Conservation (phyloP, 1,140 invertebrate species). For the Papilio xuthus region DNA sequence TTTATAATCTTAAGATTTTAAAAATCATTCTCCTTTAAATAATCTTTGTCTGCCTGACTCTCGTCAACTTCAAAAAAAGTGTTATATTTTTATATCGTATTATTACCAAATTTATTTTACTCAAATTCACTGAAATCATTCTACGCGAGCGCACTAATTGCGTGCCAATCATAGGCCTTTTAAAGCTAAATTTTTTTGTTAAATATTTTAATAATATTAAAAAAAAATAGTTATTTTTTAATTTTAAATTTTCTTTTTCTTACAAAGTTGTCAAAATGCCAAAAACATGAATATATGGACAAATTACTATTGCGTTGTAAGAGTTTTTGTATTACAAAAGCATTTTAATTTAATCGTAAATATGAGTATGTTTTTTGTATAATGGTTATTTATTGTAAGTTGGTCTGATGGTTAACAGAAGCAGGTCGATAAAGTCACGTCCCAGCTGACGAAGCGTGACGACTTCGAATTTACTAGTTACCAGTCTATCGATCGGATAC, state of each 20-base stretch:
- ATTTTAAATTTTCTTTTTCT: too few relatives aligned
- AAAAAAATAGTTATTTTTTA: too few relatives aligned
- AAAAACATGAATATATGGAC: too few relatives aligned
- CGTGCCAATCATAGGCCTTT: neutral
- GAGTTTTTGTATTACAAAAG: neutral
- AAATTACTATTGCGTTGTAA: neutral
- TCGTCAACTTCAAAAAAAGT: too few relatives aligned
- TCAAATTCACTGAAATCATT: neutral
- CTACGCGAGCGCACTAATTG: neutral
- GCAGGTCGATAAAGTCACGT: slow-evolving; percentile 44
- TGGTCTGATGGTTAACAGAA: slow-evolving; percentile 39
- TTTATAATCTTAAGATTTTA: too few relatives aligned
- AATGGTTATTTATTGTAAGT: slow-evolving; percentile 31
- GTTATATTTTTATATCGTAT: too few relatives aligned
- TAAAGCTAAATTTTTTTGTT: neutral
- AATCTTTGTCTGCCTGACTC: too few relatives aligned
- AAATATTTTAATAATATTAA: neutral
- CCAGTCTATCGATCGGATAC: neutral
- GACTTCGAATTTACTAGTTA: slow-evolving; percentile 17
- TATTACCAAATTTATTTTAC: too few relatives aligned
- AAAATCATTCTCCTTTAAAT: too few relatives aligned
- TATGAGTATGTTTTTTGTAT: neutral
- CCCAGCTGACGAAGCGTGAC: slow-evolving; percentile 35
- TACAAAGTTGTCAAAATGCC: too few relatives aligned
- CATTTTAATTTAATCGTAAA: neutral